A percentile compares a stretch with the other conserved stretches of the same genome.
phyloP scores from a whole-genome alignment of 2,113 vertebrate genomes.

The Phainopepla nitens region DNA sequence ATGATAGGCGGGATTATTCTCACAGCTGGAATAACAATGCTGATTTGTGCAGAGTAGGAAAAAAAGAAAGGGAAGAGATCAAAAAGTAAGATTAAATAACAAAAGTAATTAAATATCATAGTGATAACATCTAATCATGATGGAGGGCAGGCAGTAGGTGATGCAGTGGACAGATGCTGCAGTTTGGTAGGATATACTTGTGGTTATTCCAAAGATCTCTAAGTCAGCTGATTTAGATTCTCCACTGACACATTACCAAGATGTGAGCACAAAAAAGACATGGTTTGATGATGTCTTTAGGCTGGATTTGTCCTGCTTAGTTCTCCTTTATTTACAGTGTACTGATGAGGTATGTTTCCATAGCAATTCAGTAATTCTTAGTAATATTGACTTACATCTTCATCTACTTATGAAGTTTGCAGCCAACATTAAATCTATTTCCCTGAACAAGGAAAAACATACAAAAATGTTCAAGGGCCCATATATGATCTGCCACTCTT shows the following conservation, averaged over 20 bases:
- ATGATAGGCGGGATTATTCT: background rate
- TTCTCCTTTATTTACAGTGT: background rate
- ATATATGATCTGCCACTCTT: background rate
- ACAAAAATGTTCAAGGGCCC: background rate
- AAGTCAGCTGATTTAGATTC: background rate
- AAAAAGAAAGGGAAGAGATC: background rate
- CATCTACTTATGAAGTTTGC: background rate
- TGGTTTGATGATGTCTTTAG: background rate
- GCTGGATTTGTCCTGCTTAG: background rate
- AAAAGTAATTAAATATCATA: background rate
- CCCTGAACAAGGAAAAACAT: background rate
- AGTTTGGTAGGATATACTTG: background rate
- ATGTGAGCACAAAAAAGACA: background rate
- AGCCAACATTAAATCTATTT: background rate
- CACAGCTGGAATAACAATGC: background rate
- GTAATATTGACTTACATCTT: background rate
- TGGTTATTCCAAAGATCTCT: background rate
- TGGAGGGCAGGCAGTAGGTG: background rate
- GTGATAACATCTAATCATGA: background rate
- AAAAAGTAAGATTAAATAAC: background rate
- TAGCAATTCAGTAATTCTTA: background rate
- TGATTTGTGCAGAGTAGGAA: background rate
- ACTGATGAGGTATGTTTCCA: background rate
- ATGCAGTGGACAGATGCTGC: background rate
- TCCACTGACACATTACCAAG: background rate